Conservation (phyloP, 53 echinoderm and acorn worm species). For the Zoroaster sp. region DNA sequence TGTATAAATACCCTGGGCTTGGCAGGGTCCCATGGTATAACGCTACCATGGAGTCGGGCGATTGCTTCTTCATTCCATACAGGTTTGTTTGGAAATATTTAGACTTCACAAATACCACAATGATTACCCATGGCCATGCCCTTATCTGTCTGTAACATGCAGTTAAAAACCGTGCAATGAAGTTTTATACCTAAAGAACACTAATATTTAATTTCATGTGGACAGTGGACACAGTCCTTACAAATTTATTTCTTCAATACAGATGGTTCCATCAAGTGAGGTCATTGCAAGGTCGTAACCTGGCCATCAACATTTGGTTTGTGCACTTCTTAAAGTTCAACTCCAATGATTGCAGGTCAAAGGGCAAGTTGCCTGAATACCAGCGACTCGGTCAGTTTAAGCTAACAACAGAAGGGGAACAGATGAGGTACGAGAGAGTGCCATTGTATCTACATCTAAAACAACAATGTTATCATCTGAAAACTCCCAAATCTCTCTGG, state of each 20-base stretch:
- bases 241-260: not conserved
- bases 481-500: too few species aligned
- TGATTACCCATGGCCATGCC: too few species aligned
- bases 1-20: constrained; percentile 85
- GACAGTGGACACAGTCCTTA: not conserved
- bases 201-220: too few species aligned
- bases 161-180: too few species aligned
- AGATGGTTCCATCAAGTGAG: constrained; percentile 94
- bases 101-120: too few species aligned
- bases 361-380: constrained; percentile 65
- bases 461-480: too few species aligned
- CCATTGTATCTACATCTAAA: too few species aligned
- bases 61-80: constrained; percentile 96
- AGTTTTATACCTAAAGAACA: too few species aligned
- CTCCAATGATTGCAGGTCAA: constrained; percentile 52
- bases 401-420: constrained; percentile 49
- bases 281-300: constrained; percentile 79
- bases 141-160: too few species aligned
- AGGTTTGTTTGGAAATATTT: constrained; percentile 80
- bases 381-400: constrained; percentile 60
- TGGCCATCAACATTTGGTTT: constrained; percentile 97
- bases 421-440: constrained; percentile 77
- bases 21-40: constrained; percentile 85
- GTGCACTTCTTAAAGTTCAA: constrained; percentile 69
- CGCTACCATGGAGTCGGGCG: constrained; percentile 79